Evolutionary conservation across 2,888 invertebrate species (phyloP).

Genomic region (Disparrhopalites patrizii): DNA sequence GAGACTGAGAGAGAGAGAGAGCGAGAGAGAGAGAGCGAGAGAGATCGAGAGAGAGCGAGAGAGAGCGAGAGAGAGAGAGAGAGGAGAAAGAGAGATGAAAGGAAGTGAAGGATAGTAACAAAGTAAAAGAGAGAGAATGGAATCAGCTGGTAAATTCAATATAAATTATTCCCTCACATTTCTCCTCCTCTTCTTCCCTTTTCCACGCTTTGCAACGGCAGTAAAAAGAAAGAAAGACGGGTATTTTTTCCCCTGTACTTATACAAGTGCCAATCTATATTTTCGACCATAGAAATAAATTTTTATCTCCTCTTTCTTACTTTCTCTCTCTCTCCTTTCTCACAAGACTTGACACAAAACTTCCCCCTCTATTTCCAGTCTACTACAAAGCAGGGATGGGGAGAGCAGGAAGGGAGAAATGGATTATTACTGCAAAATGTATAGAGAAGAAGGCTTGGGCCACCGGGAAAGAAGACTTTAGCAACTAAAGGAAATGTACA

Average conservation of each 20-base stretch:
- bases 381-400: too few species aligned
- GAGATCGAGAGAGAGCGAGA: not conserved
- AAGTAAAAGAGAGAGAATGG: not conserved
- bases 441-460: too few species aligned
- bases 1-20: too few species aligned
- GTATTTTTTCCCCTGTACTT: too few species aligned
- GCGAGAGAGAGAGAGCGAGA: not conserved
- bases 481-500: too few species aligned
- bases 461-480: too few species aligned
- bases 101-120: not conserved
- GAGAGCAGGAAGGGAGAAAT: too few species aligned
- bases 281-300: conserved; percentile 6
- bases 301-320: not conserved
- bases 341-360: too few species aligned
- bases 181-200: not conserved
- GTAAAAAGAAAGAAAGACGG: too few species aligned
- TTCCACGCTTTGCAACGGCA: not conserved
- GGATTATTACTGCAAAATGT: too few species aligned
- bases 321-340: not conserved
- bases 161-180: conserved; percentile 5
- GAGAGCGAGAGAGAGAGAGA: not conserved
- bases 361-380: too few species aligned
- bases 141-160: conserved; percentile 1
- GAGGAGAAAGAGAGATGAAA: not conserved
- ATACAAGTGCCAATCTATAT: not conserved